Conservation (phyloP, 1,140 invertebrate genomes). For the Halesus radiatus region DNA sequence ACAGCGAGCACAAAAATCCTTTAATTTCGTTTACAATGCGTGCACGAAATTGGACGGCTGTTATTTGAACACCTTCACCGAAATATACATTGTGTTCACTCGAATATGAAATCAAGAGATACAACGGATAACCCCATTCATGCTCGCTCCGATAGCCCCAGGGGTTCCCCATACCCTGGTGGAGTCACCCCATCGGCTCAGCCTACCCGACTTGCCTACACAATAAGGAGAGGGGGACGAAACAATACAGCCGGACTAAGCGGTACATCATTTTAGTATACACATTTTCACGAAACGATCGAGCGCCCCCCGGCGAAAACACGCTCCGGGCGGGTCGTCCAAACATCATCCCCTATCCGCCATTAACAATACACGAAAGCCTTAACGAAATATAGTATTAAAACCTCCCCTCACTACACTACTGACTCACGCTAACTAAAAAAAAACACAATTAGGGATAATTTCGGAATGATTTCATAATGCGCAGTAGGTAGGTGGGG, state of each 20-base stretch:
- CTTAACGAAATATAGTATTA: constrained; percentile 22
- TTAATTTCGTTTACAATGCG: constrained; percentile 32
- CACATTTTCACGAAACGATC: constrained; percentile 26
- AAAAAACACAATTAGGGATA: constrained; percentile 55
- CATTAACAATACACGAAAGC: constrained; percentile 35
- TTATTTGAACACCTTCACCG: constrained; percentile 41
- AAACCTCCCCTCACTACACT: constrained; percentile 26
- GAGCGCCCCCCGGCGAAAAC: constrained; percentile 25
- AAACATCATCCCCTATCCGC: constrained; percentile 30
- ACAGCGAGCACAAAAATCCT: constrained; percentile 22
- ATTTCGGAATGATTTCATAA: constrained; percentile 51
- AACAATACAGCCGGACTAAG: constrained; percentile 39
- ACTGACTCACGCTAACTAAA: constrained; percentile 23
- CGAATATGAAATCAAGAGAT: constrained; percentile 41
- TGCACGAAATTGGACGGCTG: constrained; percentile 35
- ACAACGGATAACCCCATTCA: constrained; percentile 32
- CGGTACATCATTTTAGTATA: constrained; percentile 41
- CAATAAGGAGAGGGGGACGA: neutral
- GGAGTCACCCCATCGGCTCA: too few species aligned
- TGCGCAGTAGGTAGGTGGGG: constrained; percentile 6
- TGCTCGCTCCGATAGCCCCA: constrained; percentile 2
- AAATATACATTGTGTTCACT: constrained; percentile 37
- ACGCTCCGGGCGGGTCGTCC: constrained; percentile 44
- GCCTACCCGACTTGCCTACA: too few species aligned
- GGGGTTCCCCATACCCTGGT: neutral